Percentiles rank a stretch among this genome's conserved stretches.
Evolutionary conservation across 2,797 vertebrate species (phyloP).

Genomic region (Agapornis canus): DNA sequence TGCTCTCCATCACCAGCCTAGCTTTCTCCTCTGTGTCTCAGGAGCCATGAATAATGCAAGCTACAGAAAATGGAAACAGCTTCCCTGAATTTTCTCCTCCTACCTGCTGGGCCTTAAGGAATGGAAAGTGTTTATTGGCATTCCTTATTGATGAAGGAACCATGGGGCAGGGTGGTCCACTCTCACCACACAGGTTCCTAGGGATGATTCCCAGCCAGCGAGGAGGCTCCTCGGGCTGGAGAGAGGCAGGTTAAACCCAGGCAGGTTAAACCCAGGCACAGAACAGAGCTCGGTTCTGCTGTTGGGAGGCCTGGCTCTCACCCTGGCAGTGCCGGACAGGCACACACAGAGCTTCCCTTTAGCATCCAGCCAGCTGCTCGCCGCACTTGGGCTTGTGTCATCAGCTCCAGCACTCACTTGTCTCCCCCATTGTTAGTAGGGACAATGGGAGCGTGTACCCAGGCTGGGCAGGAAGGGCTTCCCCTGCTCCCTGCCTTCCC

Average conservation of each 20-base stretch:
- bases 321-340: background rate
- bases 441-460: background rate
- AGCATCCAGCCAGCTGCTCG: conserved; percentile 41
- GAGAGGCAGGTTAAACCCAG: background rate
- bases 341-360: conserved; percentile 29
- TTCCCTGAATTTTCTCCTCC: background rate
- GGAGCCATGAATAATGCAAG: conserved; percentile 10
- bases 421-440: background rate
- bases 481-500: background rate
- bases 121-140: background rate
- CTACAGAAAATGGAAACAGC: background rate
- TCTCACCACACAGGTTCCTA: background rate
- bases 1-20: background rate
- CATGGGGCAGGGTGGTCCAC: background rate
- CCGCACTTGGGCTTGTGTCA: conserved; percentile 1
- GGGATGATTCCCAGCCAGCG: rapidly evolving
- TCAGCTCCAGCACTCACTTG: background rate
- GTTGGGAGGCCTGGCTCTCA: background rate
- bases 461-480: background rate
- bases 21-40: background rate
- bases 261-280: background rate
- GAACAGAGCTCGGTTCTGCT: rapidly evolving
- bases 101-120: background rate
- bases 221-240: background rate
- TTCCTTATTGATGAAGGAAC: background rate